Conservation (phyloP, 37 sponge, comb jelly and placozoan species). For the Aphrocallistes beatrix region DNA sequence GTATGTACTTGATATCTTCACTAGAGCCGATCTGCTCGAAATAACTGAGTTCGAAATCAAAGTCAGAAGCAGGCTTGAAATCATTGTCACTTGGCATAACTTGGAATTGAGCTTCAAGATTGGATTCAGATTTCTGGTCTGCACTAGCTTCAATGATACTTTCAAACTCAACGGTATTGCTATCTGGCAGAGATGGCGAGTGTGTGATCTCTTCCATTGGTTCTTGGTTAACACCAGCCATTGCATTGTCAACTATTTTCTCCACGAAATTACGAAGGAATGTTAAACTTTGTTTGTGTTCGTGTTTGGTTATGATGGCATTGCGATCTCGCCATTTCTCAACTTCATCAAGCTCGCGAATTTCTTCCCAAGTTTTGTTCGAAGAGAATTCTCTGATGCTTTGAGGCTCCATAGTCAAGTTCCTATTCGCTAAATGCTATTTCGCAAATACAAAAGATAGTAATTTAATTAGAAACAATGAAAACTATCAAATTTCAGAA, state of each 20-base stretch:
- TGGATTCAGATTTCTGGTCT: no score
- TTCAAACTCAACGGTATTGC: no score
- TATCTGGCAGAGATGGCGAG: no score
- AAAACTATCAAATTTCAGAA: neutral
- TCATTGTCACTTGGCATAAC: neutral
- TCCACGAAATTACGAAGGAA: neutral
- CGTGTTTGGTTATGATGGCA: neutral
- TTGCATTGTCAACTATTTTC: neutral
- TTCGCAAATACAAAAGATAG: no score
- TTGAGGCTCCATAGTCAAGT: neutral
- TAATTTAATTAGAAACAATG: no score
- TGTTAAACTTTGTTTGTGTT: neutral
- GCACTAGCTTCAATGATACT: no score
- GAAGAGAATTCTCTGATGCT: neutral
- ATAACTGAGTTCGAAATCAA: constrained; percentile 16
- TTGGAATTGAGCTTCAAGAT: no score
- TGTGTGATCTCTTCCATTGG: no score
- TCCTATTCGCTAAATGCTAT: neutral
- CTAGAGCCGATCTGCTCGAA: neutral
- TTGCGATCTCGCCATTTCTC: neutral
- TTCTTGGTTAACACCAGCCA: no score
- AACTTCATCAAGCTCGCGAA: neutral
- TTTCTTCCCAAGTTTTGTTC: neutral
- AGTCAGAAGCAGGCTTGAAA: neutral
- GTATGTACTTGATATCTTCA: neutral